Evolutionary conservation across 2,113 vertebrate genomes (phyloP).

Genomic region (Romanogobio albipinnatus): DNA sequence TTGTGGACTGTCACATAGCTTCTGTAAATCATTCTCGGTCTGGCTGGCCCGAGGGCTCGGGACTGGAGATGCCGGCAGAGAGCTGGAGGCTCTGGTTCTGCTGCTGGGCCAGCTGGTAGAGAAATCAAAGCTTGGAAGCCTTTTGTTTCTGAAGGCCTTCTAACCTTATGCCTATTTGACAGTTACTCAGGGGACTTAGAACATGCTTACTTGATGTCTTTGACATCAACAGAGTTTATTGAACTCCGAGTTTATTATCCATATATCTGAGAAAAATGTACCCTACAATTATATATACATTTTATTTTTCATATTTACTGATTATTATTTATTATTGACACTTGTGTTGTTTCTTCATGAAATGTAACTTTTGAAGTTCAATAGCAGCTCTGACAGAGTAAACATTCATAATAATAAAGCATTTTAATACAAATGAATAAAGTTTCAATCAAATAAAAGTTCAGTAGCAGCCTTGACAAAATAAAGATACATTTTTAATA

Average conservation of each 20-base stretch:
- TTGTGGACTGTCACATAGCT: slow-evolving; percentile 62
- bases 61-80: slow-evolving; percentile 33
- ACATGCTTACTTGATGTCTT: background rate
- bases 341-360: background rate
- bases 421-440: background rate
- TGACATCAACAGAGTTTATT: background rate
- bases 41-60: slow-evolving; percentile 65
- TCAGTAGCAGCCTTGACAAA: background rate
- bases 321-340: background rate
- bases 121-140: slow-evolving; percentile 69
- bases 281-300: background rate
- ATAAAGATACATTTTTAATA: background rate
- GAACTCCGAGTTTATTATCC: no score
- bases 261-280: background rate
- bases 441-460: background rate
- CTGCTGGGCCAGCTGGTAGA: slow-evolving; percentile 56
- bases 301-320: background rate
- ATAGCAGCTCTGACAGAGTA: background rate
- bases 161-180: slow-evolving; percentile 53
- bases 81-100: slow-evolving; percentile 30
- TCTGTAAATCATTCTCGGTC: slow-evolving; percentile 73
- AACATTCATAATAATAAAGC: background rate
- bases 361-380: background rate
- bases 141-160: slow-evolving; percentile 72
- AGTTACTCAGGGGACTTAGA: slow-evolving; percentile 55